These are phyloP conservation scores for Mnemiopsis leidyi DNA, from an alignment of 37 sponge, comb jelly and placozoan genomes.

Conservation along the genomic window DNA sequence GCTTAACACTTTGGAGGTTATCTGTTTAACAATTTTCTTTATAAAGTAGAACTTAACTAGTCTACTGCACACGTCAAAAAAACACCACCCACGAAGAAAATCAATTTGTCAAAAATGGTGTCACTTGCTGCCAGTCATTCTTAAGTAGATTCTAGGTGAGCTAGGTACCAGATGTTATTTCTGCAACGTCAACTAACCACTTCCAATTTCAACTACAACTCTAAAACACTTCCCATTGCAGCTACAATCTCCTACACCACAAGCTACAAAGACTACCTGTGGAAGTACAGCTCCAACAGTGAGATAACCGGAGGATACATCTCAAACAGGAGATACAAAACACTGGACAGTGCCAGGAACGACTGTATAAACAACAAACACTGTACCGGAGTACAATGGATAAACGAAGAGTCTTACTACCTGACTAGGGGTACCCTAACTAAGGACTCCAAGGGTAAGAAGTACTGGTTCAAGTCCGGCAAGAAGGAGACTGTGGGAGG, in stretches of 20 bases:
- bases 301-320: not conserved
- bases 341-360: not conserved
- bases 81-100: no score
- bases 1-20: not conserved
- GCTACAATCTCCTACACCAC: not conserved
- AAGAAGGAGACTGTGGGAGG: slow-evolving; percentile 3
- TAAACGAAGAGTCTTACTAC: not conserved
- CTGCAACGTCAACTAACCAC: no score
- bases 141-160: no score
- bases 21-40: not conserved
- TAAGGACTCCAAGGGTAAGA: not conserved
- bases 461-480: slow-evolving; percentile 28
- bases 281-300: slow-evolving; percentile 11
- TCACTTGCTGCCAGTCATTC: no score
- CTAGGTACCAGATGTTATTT: no score
- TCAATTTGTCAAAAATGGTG: no score
- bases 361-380: not conserved
- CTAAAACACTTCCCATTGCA: not conserved
- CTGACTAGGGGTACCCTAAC: not conserved
- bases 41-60: no score
- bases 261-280: not conserved
- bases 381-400: slow-evolving; percentile 16
- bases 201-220: no score
- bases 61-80: no score
- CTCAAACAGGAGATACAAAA: not conserved